Percentiles rank a stretch among this genome's conserved stretches.
phyloP scores from a whole-genome alignment of 2,888 invertebrate species.

The Noctua fimbriata region DNA sequence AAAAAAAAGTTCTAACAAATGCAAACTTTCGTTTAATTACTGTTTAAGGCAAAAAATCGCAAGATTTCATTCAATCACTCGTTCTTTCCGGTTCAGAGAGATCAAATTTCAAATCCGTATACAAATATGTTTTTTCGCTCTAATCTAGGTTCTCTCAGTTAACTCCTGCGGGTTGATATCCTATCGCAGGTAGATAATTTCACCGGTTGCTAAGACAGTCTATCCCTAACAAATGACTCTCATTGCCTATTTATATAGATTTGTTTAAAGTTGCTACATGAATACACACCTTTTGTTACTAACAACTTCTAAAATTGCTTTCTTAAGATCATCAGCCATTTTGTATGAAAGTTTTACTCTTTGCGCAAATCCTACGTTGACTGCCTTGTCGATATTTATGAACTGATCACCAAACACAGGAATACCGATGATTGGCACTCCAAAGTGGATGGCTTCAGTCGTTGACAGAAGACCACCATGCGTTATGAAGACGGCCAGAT shows the following conservation, averaged over 20 bases:
- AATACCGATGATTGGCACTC: slow-evolving; percentile 76
- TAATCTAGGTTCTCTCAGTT: background rate
- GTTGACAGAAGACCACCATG: slow-evolving; percentile 78
- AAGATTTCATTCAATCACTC: background rate
- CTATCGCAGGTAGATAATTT: background rate
- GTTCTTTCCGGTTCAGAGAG: background rate
- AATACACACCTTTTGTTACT: slow-evolving; percentile 66
- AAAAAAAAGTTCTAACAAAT: background rate
- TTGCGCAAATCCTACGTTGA: slow-evolving; percentile 70
- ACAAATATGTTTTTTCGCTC: background rate
- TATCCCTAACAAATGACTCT: background rate
- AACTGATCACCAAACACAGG: slow-evolving; percentile 77
- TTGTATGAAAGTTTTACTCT: slow-evolving; percentile 68
- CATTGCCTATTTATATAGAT: background rate
- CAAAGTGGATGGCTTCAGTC: slow-evolving; percentile 74
- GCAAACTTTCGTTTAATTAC: background rate
- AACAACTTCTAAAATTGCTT: slow-evolving; percentile 67
- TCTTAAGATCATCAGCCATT: slow-evolving; percentile 66
- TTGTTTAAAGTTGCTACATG: background rate
- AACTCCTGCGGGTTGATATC: background rate
- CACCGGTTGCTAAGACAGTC: background rate
- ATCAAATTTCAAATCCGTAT: background rate
- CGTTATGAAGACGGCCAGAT: slow-evolving; percentile 72
- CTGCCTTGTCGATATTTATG: slow-evolving; percentile 69
- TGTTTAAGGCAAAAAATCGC: background rate